Conservation (phyloP, 1,140 invertebrate species). For the Copidosoma floridanum region DNA sequence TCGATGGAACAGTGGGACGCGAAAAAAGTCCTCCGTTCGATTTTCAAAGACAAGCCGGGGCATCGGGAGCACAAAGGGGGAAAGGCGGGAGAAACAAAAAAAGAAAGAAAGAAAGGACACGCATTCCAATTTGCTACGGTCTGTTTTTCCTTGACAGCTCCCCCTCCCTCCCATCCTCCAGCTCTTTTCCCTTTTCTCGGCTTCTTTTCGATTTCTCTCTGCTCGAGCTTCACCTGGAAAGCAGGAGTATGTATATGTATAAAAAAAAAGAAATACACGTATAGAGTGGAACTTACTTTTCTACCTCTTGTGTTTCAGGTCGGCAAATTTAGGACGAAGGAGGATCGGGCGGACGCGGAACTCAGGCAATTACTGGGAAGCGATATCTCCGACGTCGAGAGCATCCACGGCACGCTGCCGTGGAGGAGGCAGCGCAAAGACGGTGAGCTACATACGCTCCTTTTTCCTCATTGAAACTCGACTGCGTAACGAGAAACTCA, state of each 20-base stretch:
- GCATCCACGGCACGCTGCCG: constrained; percentile 67
- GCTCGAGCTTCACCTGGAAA: neutral
- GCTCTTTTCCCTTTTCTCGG: neutral
- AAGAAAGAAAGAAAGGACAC: neutral
- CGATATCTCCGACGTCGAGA: constrained; percentile 65
- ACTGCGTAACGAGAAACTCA: neutral
- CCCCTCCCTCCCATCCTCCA: too few relatives aligned
- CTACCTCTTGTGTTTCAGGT: constrained; percentile 57
- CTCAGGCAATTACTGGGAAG: constrained; percentile 71
- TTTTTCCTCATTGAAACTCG: neutral
- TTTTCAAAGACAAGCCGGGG: too few relatives aligned
- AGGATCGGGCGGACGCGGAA: constrained; percentile 77
- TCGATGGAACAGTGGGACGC: too few relatives aligned
- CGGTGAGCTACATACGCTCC: constrained; percentile 35
- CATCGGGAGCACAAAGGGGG: too few relatives aligned
- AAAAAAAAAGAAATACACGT: too few relatives aligned
- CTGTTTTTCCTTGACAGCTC: neutral
- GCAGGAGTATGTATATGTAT: too few relatives aligned
- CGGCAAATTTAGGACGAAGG: constrained; percentile 73
- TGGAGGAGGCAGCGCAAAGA: constrained; percentile 68
- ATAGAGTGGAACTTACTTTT: constrained; percentile 2
- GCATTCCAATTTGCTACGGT: neutral
- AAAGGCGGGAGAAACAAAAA: too few relatives aligned
- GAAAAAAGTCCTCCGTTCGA: too few relatives aligned
- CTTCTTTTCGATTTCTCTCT: neutral